Evolutionary conservation across 2,888 invertebrate species (phyloP), one percentile per base, ranked within the genome.

Genomic region (Xylota segnis): DNA sequence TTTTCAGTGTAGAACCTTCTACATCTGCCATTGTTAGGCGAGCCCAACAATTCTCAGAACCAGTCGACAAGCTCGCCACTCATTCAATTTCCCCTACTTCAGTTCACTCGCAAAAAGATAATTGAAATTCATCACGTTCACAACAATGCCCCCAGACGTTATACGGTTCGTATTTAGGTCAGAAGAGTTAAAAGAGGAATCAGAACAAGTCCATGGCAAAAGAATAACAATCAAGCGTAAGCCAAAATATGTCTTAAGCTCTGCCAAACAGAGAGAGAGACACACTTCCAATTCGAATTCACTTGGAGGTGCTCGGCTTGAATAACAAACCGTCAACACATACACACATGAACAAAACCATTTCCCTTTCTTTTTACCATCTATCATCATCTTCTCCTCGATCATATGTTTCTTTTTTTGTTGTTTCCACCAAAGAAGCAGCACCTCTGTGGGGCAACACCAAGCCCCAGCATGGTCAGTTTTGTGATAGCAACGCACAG

Each of bases 321-420:
- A 82, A 56, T 63, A 78, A 50, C 47, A 54, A 43, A 63, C 2
- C 56, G 23, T 3, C 23, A n/a, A n/a, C n/a, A 71, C 68, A 23
- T 50, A 27, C 59, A 76, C 70, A 37, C 71, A 56, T 37, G 27
- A 47, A 52, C 50, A 81, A 77, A 81, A 58, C 61, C 86, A 81
- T 86, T 86, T 86, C 86, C 86, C 86, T 86, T 82, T 86, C 86
- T 82, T 82, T 76, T 23, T 23, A 43, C 47, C 34, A 56, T 37
- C 65, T 43, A 58, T 56, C 18, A 58, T 56, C 18, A 56, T 50
- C 68, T 54, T 82, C 68, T 82, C 68, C 37, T 58, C 68, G 65
- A 40, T 54, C 56, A 70, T 56, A 45, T 70, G 74, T 54, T 63
- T 37, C 10, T 37, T 10, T 9, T 7, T 34, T 23, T 7, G 2